phyloP scores from a whole-genome alignment of 2,888 invertebrate species.

The Aphrophora alni region DNA sequence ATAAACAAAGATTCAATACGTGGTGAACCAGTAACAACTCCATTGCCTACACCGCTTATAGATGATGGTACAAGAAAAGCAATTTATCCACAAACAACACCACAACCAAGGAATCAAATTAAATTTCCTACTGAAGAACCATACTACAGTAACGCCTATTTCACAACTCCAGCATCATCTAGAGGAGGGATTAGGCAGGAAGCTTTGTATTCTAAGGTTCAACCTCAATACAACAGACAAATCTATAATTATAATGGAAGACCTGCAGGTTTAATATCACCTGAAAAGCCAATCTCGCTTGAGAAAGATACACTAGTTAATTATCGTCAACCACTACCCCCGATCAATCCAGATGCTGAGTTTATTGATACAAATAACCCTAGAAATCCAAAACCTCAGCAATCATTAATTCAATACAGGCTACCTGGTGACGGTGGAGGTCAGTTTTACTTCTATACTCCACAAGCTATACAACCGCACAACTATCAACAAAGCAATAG shows the following conservation, averaged over 20 bases:
- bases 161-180: constrained; percentile 17
- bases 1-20: constrained; percentile 54
- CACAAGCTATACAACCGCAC: constrained; percentile 58
- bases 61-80: constrained; percentile 43
- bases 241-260: constrained; percentile 28
- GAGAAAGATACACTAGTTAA: constrained; percentile 75
- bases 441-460: constrained; percentile 79
- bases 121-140: background rate
- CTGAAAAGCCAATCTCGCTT: constrained; percentile 55
- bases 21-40: constrained; percentile 51
- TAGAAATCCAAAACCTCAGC: constrained; percentile 14
- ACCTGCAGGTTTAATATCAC: constrained; percentile 9
- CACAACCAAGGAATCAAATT: constrained; percentile 45
- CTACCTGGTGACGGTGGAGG: constrained; percentile 78
- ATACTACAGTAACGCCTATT: constrained; percentile 2
- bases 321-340: constrained; percentile 70
- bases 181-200: background rate
- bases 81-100: constrained; percentile 44
- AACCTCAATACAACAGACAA: constrained; percentile 21
- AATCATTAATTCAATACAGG: constrained; percentile 73
- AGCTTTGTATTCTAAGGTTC: background rate
- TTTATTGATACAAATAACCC: constrained; percentile 58
- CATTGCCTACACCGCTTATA: constrained; percentile 50
- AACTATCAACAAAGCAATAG: background rate
- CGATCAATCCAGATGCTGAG: constrained; percentile 73